A percentile compares a stretch with the other conserved stretches of the same genome.
Evolutionary conservation across 2,797 vertebrate genomes (phyloP).

Genomic region (Macropodus opercularis): DNA sequence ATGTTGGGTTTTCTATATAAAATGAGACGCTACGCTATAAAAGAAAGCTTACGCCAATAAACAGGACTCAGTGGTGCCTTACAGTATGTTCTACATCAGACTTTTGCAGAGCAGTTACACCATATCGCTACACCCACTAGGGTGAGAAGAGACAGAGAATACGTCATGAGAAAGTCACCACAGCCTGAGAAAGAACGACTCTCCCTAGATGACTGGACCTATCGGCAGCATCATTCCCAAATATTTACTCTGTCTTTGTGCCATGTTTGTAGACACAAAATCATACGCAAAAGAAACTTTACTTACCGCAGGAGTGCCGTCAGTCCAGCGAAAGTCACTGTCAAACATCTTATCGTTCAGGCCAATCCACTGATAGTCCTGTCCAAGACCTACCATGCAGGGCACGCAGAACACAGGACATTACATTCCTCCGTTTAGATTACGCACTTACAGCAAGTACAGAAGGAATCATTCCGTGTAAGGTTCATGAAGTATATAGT

Average conservation of each 20-base stretch:
- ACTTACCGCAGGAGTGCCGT: slow-evolving; percentile 92
- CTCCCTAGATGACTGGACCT: slow-evolving; percentile 48
- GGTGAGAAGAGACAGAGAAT: slow-evolving; percentile 28
- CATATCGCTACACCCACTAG: not conserved
- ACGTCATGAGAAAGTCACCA: slow-evolving; percentile 57
- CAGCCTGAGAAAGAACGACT: slow-evolving; percentile 36
- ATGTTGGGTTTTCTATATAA: too few relatives aligned
- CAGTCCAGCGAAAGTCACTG: slow-evolving; percentile 97
- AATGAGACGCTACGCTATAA: too few relatives aligned
- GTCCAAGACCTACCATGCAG: slow-evolving; percentile 87
- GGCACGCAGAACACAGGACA: slow-evolving; percentile 52
- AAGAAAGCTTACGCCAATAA: not conserved
- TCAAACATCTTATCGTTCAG: slow-evolving; percentile 99
- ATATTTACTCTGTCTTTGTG: slow-evolving; percentile 64
- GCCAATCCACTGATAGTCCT: slow-evolving; percentile 99
- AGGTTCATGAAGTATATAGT: slow-evolving; percentile 1
- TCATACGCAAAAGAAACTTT: slow-evolving; percentile 44
- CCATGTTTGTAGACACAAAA: slow-evolving; percentile 59
- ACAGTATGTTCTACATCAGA: slow-evolving; percentile 14
- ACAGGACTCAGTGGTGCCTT: slow-evolving; percentile 3
- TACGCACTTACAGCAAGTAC: slow-evolving; percentile 9
- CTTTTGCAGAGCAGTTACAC: slow-evolving; percentile 17
- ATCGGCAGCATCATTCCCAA: slow-evolving; percentile 45
- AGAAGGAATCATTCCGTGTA: not conserved
- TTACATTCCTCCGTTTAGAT: slow-evolving; percentile 34